phyloP scores from a whole-genome alignment of 2,888 invertebrate species.

The Tupiocoris notatus region DNA sequence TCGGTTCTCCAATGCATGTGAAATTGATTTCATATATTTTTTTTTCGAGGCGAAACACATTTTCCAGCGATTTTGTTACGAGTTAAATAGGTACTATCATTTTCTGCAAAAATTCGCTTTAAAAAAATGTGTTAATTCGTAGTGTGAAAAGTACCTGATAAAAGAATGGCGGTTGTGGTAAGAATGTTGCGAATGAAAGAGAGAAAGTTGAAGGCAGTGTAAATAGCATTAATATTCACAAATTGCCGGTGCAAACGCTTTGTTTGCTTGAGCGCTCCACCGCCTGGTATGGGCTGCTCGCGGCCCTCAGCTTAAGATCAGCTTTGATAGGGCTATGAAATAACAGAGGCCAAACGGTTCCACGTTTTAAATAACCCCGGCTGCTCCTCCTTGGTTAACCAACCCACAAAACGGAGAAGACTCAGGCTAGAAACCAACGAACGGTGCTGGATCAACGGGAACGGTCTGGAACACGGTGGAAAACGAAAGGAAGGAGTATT shows the following conservation, averaged over 20 bases:
- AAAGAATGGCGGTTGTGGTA: background rate
- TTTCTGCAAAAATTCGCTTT: too few relatives aligned
- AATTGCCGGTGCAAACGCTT: slow-evolving; percentile 38
- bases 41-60: too few relatives aligned
- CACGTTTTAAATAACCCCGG: slow-evolving; percentile 36
- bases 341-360: slow-evolving; percentile 25
- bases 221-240: slow-evolving; percentile 42
- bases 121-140: too few relatives aligned
- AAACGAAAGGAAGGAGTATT: background rate
- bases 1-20: too few relatives aligned
- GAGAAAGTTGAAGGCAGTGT: background rate
- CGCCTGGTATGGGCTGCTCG: background rate
- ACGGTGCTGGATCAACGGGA: background rate
- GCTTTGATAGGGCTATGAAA: slow-evolving; percentile 37
- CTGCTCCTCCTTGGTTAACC: background rate
- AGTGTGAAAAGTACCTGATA: too few relatives aligned
- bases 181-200: background rate
- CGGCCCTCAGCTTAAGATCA: slow-evolving; percentile 22
- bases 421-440: background rate
- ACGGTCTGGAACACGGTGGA: background rate
- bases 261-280: slow-evolving; percentile 29
- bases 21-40: too few relatives aligned
- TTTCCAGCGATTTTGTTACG: too few relatives aligned
- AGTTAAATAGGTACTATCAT: too few relatives aligned
- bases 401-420: too few relatives aligned